Evolutionary conservation across 2,113 vertebrate species (phyloP).

Genomic region (Salminus brasiliensis): DNA sequence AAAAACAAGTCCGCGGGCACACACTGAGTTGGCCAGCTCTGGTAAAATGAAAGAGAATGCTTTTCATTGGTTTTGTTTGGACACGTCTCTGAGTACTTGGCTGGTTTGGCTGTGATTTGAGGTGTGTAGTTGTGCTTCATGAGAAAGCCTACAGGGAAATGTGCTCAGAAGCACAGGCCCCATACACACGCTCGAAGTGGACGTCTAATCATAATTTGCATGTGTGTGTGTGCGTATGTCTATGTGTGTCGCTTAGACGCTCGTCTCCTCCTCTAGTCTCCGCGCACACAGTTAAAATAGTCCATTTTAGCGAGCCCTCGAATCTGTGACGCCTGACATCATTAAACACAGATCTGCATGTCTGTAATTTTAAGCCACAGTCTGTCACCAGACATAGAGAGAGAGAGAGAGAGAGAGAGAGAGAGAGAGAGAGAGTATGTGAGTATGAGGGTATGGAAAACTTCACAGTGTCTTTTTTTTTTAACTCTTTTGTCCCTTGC

Average conservation of each 20-base stretch:
- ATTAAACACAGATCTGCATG: conserved; percentile 58
- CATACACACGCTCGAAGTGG: conserved; percentile 37
- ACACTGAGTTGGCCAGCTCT: conserved; percentile 30
- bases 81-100: conserved; percentile 44
- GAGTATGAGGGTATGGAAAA: conserved; percentile 47
- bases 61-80: conserved; percentile 50
- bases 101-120: conserved; percentile 48
- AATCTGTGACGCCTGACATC: conserved; percentile 60
- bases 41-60: conserved; percentile 38
- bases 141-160: conserved; percentile 34
- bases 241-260: conserved; percentile 29
- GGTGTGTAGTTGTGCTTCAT: conserved; percentile 44
- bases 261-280: conserved; percentile 49
- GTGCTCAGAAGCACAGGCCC: conserved; percentile 34
- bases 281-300: conserved; percentile 47
- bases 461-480: conserved; percentile 37
- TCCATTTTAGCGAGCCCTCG: conserved; percentile 48
- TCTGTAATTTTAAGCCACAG: conserved; percentile 61
- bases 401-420: conserved; percentile 29
- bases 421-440: conserved; percentile 27
- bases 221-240: conserved; percentile 35
- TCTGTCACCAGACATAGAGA: conserved; percentile 49
- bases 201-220: conserved; percentile 39
- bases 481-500: conserved; percentile 44
- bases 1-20: neutral